Evolutionary conservation across 2,113 vertebrate genomes (phyloP).

Genomic region (Tichodroma muraria): DNA sequence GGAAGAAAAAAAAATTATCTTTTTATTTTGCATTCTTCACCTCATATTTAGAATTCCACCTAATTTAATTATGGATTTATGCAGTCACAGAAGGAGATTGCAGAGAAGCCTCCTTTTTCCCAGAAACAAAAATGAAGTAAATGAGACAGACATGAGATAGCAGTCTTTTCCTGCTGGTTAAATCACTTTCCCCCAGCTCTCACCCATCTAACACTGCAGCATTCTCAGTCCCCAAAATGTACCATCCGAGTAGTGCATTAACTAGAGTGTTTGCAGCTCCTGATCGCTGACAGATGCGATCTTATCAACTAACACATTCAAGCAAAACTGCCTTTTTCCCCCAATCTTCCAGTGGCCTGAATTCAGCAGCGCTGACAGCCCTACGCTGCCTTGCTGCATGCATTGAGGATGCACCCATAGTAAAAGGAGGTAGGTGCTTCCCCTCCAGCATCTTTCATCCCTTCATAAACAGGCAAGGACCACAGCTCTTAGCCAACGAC

Average conservation of each 20-base stretch:
- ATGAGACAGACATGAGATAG: background rate
- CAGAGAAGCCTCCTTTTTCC: background rate
- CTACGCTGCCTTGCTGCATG: background rate
- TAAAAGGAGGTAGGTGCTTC: background rate
- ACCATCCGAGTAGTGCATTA: background rate
- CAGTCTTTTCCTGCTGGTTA: background rate
- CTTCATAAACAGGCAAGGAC: slow-evolving; percentile 17
- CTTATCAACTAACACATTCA: slow-evolving; percentile 42
- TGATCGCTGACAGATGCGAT: slow-evolving; percentile 22
- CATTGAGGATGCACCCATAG: slow-evolving; percentile 27
- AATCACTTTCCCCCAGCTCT: background rate
- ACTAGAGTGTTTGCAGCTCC: background rate
- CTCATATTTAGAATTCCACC: background rate
- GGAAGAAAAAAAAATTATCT: background rate
- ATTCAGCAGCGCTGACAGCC: slow-evolving; percentile 49
- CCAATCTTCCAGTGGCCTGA: slow-evolving; percentile 22
- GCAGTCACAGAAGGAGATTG: background rate
- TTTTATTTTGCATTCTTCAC: background rate
- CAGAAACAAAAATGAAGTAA: slow-evolving; percentile 4
- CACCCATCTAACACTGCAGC: slow-evolving; percentile 2
- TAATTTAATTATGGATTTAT: background rate
- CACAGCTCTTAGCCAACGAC: background rate
- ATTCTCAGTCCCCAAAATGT: background rate
- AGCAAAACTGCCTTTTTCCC: background rate
- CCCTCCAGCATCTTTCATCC: background rate